Evolutionary conservation across 2,113 vertebrate species (phyloP), one percentile per base, ranked within the genome.

Genomic region (Scortum barcoo): DNA sequence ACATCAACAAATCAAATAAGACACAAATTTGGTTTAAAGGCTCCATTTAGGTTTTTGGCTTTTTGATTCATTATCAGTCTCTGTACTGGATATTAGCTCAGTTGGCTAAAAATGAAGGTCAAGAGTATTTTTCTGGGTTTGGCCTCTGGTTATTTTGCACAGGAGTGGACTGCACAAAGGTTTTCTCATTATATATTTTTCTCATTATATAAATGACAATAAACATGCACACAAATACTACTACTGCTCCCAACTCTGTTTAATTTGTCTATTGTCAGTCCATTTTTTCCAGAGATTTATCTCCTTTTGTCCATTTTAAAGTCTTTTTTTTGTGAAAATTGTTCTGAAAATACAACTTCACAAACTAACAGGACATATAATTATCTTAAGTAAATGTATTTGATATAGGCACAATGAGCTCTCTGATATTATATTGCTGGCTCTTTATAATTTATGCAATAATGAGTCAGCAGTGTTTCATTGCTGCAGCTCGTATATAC

Each of bases 1-100:
- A 54, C 76, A 83, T 72, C 40, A 58, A 26, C 53, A 65, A 81
- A 81, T 81, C 78, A 72, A 84, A 85, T 74, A 83, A 76, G 67
- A 72, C 71, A 51, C 28, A 72, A 16, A 69, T 81, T 77, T 71
- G 42, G 44, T 67, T 81, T 53, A 86, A 83, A 79, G 22, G 61
- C 61, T 78, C 6, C 40, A 84, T 66, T 46, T 71, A 44, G 85
- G 28, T 78, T 20, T 86, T 80, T 67, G 38, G 38, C 50, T 68
- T 86, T 22, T 66, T 77, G 14, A 79, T 81, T 73, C 14, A 65
- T 36, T 48, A 72, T 79, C 61, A 44, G 36, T 67, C 8, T 12
- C 28, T 58, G 16, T 48, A 17, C 24, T 69, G 38, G 22, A 50
- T 78, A 75, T 75, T 2, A n/a, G 2, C 14, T 19, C 1, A 4